Percentiles rank a stretch among this genome's conserved stretches.
These are phyloP conservation scores for Yoshiicerus persimilis DNA, from an alignment of 1,140 invertebrate genomes.

Conservation along the genomic window DNA sequence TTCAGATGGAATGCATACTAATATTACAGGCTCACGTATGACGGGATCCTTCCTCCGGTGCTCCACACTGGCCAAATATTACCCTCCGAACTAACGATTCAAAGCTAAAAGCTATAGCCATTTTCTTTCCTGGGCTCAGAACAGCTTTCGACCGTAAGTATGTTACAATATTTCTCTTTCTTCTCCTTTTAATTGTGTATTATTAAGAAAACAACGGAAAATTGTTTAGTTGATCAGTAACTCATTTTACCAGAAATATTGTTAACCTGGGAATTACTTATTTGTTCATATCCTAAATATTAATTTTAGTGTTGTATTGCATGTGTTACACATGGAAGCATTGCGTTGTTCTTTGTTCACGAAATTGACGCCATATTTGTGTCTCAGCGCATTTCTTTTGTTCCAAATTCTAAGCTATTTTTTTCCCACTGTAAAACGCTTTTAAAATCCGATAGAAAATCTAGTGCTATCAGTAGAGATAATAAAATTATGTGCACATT, in stretches of 20 bases:
- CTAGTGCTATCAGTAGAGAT: too few relatives aligned
- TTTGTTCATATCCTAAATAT: too few relatives aligned
- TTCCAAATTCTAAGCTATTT: too few relatives aligned
- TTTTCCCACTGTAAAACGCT: too few relatives aligned
- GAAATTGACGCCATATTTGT: not conserved
- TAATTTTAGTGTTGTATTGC: not conserved
- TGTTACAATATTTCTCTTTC: not conserved
- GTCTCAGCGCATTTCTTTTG: not conserved
- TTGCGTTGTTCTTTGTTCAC: not conserved
- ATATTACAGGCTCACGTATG: not conserved
- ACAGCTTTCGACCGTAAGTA: slow-evolving; percentile 12
- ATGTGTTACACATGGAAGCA: not conserved
- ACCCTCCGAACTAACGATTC: not conserved
- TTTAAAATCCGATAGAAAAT: too few relatives aligned
- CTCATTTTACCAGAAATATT: too few relatives aligned
- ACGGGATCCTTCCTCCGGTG: not conserved
- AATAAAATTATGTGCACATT: too few relatives aligned
- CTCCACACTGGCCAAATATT: not conserved
- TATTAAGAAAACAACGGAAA: not conserved
- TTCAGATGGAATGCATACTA: not conserved
- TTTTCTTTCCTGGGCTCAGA: not conserved
- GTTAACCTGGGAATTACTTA: too few relatives aligned
- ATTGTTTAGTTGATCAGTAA: too few relatives aligned
- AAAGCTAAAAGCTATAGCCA: not conserved
- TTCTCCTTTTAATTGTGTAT: not conserved